These are phyloP conservation scores for Tympanuchus pallidicinctus DNA, from an alignment of 2,113 vertebrate genomes.

Conservation along the genomic window DNA sequence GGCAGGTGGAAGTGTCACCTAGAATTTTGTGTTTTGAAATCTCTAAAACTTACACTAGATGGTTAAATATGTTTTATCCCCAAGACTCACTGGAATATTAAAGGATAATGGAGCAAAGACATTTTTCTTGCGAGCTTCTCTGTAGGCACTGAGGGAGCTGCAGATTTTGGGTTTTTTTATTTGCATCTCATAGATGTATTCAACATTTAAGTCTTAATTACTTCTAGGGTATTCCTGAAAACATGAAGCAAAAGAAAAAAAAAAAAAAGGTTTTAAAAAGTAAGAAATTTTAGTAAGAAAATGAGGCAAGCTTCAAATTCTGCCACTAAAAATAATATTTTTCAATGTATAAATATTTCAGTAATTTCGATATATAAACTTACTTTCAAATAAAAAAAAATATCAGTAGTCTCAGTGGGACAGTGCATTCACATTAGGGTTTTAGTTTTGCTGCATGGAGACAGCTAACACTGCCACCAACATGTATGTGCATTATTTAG, in stretches of 20 bases:
- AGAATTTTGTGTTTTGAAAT: background rate
- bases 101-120: background rate
- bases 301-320: background rate
- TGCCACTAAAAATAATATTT: background rate
- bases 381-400: background rate
- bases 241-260: background rate
- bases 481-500: background rate
- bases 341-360: background rate
- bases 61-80: background rate
- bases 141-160: background rate
- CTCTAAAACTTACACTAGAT: background rate
- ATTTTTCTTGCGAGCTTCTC: background rate
- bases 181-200: background rate
- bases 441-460: constrained; percentile 29
- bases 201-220: background rate
- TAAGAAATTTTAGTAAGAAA: background rate
- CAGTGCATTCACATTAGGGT: background rate
- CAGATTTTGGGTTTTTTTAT: background rate
- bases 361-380: background rate
- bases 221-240: background rate
- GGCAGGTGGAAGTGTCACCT: background rate
- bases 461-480: background rate
- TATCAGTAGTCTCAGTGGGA: background rate
- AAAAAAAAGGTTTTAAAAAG: background rate
- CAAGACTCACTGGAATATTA: background rate